Evolutionary conservation across 2,797 vertebrate genomes (phyloP).

Genomic region (Gymnodraco acuticeps): DNA sequence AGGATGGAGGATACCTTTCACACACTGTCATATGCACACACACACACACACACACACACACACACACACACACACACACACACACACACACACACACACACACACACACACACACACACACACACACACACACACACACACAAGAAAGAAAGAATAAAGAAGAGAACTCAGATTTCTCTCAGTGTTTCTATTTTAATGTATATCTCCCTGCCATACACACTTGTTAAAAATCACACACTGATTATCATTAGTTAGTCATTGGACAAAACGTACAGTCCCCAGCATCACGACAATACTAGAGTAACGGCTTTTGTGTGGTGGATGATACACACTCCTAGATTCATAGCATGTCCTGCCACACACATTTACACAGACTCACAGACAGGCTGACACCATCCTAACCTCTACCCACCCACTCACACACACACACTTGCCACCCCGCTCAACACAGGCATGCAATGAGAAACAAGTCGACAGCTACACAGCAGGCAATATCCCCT

Average conservation of each 20-base stretch:
- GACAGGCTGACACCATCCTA: constrained; percentile 67
- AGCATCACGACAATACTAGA: constrained; percentile 3
- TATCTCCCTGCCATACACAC: constrained; percentile 25
- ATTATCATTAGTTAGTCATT: constrained; percentile 46
- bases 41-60: constrained; percentile 18
- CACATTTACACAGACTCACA: constrained; percentile 56
- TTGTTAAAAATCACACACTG: constrained; percentile 19
- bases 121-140: constrained; percentile 15
- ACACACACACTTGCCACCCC: constrained; percentile 66
- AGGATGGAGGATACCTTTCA: constrained; percentile 52
- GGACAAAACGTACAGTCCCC: constrained; percentile 46
- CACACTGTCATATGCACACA: constrained; percentile 23
- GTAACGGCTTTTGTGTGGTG: background rate
- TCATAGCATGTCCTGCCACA: constrained; percentile 67
- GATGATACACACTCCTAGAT: constrained; percentile 54
- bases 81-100: constrained; percentile 11
- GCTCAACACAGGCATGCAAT: constrained; percentile 74
- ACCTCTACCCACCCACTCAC: constrained; percentile 48
- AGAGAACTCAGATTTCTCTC: background rate
- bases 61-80: constrained; percentile 17
- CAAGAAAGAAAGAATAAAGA: background rate
- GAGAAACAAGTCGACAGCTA: constrained; percentile 86
- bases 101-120: constrained; percentile 15
- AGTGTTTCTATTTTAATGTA: constrained; percentile 13
- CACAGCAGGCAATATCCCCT: constrained; percentile 86